phyloP scores from a whole-genome alignment of 1,140 invertebrate genomes.

The Aporrectodea caliginosa region DNA sequence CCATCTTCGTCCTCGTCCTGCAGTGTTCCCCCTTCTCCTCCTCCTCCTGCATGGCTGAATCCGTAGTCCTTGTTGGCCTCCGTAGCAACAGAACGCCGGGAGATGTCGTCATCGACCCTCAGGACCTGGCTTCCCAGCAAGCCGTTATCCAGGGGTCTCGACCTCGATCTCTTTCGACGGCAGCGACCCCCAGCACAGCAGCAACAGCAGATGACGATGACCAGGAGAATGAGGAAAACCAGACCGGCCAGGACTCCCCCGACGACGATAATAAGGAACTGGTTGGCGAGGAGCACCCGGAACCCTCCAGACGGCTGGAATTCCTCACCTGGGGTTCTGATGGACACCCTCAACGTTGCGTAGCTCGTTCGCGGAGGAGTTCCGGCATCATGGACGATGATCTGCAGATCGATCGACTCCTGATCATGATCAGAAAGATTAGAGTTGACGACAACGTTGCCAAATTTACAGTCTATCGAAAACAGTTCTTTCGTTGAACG shows the following conservation, averaged over 20 bases:
- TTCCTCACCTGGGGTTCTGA: too few species aligned
- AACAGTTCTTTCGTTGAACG: slow-evolving; percentile 19
- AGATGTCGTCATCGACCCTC: background rate
- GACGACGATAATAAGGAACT: background rate
- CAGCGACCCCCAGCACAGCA: background rate
- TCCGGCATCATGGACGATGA: background rate
- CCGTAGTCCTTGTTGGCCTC: background rate
- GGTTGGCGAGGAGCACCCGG: background rate
- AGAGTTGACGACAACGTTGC: slow-evolving; percentile 9
- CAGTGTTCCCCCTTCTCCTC: too few species aligned
- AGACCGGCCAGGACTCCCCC: background rate
- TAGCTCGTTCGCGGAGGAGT: background rate
- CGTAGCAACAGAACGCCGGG: background rate
- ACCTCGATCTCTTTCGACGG: background rate
- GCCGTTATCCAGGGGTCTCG: background rate
- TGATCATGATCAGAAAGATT: background rate
- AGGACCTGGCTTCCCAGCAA: background rate
- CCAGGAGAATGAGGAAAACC: background rate
- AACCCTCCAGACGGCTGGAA: too few species aligned
- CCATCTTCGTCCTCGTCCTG: too few species aligned
- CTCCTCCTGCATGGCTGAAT: too few species aligned
- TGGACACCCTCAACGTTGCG: too few species aligned
- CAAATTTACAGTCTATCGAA: slow-evolving; percentile 15
- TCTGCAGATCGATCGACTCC: background rate
- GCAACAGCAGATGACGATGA: background rate